phyloP scores from a whole-genome alignment of 2,888 invertebrate genomes.

The Pycnomerus fuliginosus region DNA sequence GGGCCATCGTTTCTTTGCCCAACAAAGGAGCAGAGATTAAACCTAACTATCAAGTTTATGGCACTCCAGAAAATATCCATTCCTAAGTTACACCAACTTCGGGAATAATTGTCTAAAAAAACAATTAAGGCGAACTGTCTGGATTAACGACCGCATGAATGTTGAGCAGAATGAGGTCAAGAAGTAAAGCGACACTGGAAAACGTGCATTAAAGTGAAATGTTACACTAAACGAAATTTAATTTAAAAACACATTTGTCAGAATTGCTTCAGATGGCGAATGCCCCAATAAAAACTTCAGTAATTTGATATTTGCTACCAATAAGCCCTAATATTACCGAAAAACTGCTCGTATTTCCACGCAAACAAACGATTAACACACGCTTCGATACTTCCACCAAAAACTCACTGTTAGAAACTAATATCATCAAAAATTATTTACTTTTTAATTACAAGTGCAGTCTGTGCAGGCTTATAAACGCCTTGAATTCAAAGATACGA shows the following conservation, averaged over 20 bases:
- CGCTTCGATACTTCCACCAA: too few species aligned
- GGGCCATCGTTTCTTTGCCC: too few species aligned
- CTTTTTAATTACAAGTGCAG: too few species aligned
- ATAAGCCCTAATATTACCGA: too few species aligned
- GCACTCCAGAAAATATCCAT: conserved; percentile 5
- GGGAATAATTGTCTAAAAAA: conserved; percentile 9
- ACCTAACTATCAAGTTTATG: conserved; percentile 9
- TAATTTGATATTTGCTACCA: too few species aligned
- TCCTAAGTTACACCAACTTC: conserved; percentile 3
- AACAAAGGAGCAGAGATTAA: conserved; percentile 6
- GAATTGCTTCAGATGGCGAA: too few species aligned
- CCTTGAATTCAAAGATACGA: conserved; percentile 10
- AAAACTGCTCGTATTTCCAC: too few species aligned
- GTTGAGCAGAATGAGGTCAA: conserved; percentile 15
- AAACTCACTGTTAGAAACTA: too few species aligned
- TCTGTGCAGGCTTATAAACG: too few species aligned
- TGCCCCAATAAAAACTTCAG: too few species aligned
- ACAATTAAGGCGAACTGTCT: conserved; percentile 16
- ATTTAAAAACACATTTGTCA: conserved; percentile 11
- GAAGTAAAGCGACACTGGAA: conserved; percentile 1
- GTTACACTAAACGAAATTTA: conserved; percentile 13
- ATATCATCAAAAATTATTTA: too few species aligned
- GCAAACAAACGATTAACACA: too few species aligned
- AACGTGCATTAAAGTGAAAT: conserved; percentile 5
- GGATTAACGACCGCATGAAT: conserved; percentile 10